phyloP scores from a whole-genome alignment of 2,888 invertebrate genomes.

The Parochlus steinenii region DNA sequence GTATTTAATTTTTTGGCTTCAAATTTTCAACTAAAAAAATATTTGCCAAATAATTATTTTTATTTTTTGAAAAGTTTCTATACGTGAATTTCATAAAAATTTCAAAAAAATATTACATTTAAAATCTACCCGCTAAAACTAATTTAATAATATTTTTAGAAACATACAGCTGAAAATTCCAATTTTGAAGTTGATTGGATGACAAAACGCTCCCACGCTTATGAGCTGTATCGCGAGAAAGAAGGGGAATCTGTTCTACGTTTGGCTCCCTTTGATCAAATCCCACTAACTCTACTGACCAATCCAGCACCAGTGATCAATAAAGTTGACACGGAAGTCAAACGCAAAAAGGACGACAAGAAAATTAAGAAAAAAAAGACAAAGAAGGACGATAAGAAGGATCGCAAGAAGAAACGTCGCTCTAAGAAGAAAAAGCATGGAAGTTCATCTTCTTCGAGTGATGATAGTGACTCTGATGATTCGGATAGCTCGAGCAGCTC shows the following conservation, averaged over 20 bases:
- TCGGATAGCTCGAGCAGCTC: constrained; percentile 19
- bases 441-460: constrained; percentile 18
- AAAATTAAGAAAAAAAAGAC: constrained; percentile 38
- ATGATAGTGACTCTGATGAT: constrained; percentile 14
- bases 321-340: constrained; percentile 14
- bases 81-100: constrained; percentile 6
- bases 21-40: not conserved
- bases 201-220: constrained; percentile 59
- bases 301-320: constrained; percentile 17
- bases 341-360: constrained; percentile 25
- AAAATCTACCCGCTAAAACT: not conserved
- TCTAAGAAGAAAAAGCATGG: constrained; percentile 31
- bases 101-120: constrained; percentile 1
- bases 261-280: too few relatives aligned
- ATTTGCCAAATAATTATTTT: not conserved
- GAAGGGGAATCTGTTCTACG: too few relatives aligned
- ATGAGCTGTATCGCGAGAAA: constrained; percentile 33
- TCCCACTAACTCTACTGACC: too few relatives aligned
- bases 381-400: constrained; percentile 30
- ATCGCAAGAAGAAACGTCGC: constrained; percentile 35
- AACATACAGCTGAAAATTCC: constrained; percentile 67
- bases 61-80: constrained; percentile 9
- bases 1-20: constrained; percentile 20
- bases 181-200: constrained; percentile 81
- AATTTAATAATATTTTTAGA: constrained; percentile 32